phyloP scores from a whole-genome alignment of 1,140 invertebrate genomes.

The Drusus annulatus region DNA sequence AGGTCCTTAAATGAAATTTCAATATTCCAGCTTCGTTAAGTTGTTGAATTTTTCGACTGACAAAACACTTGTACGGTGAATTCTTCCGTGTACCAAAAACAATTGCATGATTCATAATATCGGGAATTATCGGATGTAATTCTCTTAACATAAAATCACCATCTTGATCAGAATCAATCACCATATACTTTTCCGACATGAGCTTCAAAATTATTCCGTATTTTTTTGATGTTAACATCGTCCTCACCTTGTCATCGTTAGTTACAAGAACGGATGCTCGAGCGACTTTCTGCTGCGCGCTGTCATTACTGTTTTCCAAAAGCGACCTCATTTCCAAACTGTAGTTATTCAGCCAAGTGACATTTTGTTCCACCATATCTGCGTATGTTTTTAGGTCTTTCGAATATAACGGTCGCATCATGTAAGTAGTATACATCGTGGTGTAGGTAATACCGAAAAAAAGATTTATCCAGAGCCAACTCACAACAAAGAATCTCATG shows the following conservation, averaged over 20 bases:
- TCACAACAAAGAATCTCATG: constrained; percentile 12
- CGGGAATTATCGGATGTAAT: constrained; percentile 17
- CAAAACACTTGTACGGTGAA: constrained; percentile 40
- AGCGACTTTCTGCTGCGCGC: not conserved
- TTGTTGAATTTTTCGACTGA: constrained; percentile 26
- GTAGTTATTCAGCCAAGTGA: constrained; percentile 30
- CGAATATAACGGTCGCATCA: constrained; percentile 29
- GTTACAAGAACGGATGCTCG: not conserved
- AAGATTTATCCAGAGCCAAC: constrained; percentile 17
- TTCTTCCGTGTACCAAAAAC: constrained; percentile 26
- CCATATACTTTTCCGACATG: constrained; percentile 21
- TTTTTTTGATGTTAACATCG: not conserved
- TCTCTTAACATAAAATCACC: constrained; percentile 8
- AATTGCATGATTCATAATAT: constrained; percentile 6
- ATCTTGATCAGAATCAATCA: not conserved
- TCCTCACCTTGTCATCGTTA: not conserved
- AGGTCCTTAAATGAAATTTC: not conserved
- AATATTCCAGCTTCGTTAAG: constrained; percentile 40
- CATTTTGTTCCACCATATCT: constrained; percentile 22
- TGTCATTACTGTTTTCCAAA: constrained; percentile 14
- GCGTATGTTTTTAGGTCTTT: constrained; percentile 11
- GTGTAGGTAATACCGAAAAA: constrained; percentile 29
- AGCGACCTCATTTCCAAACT: not conserved
- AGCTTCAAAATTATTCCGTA: constrained; percentile 33
- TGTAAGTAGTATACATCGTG: constrained; percentile 25